Evolutionary conservation across 2,888 invertebrate genomes (phyloP), one percentile per base, ranked within the genome.

Genomic region (Leptothorax acervorum): DNA sequence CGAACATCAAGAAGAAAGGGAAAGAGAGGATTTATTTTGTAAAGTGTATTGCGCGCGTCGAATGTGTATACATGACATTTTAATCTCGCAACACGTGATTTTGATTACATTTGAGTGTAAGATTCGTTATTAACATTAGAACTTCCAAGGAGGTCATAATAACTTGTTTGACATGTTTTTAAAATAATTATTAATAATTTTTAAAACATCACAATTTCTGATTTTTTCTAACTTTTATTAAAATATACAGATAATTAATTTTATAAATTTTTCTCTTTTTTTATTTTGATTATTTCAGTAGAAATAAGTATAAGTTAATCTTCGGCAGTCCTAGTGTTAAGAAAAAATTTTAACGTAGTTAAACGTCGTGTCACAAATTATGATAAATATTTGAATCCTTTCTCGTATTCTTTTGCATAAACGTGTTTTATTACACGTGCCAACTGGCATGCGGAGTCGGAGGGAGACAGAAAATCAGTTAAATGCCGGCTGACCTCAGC

Each of bases 51-150:
- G 3, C 8, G 3, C 2, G 23, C 4, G 18, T 9, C 28, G 28
- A 66, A 28, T 28, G 3, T 66, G 23, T n/a, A 66, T n/a, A 66
- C 6, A 15, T 66, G 45, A 28, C 48, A 68, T 68, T 31, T 68
- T 48, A 11, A 5, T 31, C 15, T 66, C 6, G 28, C 65, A 18
- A 12, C 8, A 1, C 23, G 6, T 31, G 31, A 48, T 28, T 66
- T 48, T 11, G 28, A 2, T 48, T 12, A n/a, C 4, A 39, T 39
- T 62, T 9, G 0, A 63, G 39, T 23, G 8, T 23, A 42, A 23
- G 12, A 23, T 8, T 1, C 9, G 18, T n/a, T 42, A 23, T 63
- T 23, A 42, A 63, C 23, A 23, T 0, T 23, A 23, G 23, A 23
- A 23, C 23, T 23, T 23, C 23, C 0, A 23, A 23, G 23, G 23